phyloP scores from a whole-genome alignment of 2,797 vertebrate species.

The Hapalemur alaotrensis region DNA sequence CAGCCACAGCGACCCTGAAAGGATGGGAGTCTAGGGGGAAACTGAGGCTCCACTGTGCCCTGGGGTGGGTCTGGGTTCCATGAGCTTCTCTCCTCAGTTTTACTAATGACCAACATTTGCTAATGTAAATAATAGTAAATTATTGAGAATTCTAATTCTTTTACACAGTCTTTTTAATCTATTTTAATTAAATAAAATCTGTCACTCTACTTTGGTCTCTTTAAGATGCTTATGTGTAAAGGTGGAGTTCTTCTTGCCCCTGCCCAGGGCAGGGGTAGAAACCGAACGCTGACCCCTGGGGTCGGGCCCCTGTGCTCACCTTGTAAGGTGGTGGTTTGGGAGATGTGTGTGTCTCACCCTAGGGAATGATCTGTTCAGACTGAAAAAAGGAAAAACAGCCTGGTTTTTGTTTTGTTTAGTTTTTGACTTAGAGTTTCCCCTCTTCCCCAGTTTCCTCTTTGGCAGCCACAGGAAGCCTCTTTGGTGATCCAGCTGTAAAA shows the following conservation, averaged over 20 bases:
- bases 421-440: background rate
- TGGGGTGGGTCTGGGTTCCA: constrained; percentile 34
- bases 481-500: background rate
- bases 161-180: constrained; percentile 86
- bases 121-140: constrained; percentile 90
- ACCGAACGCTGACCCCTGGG: background rate
- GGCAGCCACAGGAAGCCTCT: background rate
- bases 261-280: background rate
- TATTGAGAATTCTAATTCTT: constrained; percentile 89
- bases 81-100: constrained; percentile 62
- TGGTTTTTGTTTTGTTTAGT: background rate
- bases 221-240: constrained; percentile 37
- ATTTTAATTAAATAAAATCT: constrained; percentile 89
- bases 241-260: background rate
- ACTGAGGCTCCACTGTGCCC: background rate
- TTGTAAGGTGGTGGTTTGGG: background rate
- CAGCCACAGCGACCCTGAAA: constrained; percentile 38
- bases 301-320: background rate
- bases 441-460: background rate
- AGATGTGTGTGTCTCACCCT: background rate
- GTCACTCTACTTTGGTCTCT: constrained; percentile 74
- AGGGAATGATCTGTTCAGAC: background rate
- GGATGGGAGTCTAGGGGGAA: background rate
- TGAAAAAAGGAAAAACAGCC: background rate
- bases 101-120: constrained; percentile 81